Evolutionary conservation across 2,113 vertebrate species (phyloP).

Genomic region (Gnathonemus longibarbis): DNA sequence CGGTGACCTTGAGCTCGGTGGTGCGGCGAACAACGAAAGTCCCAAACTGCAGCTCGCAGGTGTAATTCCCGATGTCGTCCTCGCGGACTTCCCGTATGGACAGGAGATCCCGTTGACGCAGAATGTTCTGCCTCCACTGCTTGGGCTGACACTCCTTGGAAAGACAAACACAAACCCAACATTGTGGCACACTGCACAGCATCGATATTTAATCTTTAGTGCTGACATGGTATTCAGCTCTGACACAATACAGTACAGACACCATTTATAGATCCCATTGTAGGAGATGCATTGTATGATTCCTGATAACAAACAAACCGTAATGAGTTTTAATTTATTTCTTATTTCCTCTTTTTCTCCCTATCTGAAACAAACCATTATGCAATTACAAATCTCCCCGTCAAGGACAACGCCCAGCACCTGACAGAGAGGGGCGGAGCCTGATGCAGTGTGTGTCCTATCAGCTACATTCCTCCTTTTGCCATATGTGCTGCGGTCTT

Average conservation of each 20-base stretch:
- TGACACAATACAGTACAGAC: neutral
- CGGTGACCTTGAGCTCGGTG: constrained; percentile 91
- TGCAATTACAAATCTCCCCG: neutral
- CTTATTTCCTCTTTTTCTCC: neutral
- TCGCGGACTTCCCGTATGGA: constrained; percentile 88
- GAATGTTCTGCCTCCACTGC: constrained; percentile 81
- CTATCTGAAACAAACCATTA: neutral
- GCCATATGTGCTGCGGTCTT: neutral
- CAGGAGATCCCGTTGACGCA: constrained; percentile 76
- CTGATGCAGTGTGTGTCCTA: neutral
- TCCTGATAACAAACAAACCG: neutral
- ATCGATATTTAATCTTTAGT: neutral
- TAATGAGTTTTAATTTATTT: neutral
- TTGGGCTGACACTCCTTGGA: constrained; percentile 83
- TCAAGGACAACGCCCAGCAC: neutral
- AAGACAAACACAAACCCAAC: constrained; percentile 17
- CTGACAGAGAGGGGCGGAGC: neutral
- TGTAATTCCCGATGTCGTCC: constrained; percentile 98
- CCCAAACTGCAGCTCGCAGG: constrained; percentile 90
- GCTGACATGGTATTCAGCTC: neutral
- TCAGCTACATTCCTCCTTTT: neutral
- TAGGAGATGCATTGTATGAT: neutral
- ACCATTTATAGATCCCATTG: neutral
- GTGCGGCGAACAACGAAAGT: constrained; percentile 91
- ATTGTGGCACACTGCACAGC: neutral